Evolutionary conservation across 2,113 vertebrate genomes (phyloP).

Genomic region (Alligator sinensis): DNA sequence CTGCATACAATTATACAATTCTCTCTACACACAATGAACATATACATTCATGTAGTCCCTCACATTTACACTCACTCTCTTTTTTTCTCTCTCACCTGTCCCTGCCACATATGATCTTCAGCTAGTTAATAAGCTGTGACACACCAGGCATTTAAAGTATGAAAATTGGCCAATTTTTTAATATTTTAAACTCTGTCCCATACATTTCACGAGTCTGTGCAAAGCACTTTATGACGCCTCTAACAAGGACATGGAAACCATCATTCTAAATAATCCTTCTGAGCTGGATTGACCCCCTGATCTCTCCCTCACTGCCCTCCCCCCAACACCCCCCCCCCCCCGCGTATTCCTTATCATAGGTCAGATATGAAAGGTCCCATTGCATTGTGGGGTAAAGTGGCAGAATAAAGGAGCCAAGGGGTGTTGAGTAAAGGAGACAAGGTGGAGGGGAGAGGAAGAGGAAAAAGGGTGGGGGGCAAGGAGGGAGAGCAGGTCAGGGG

Average conservation of each 20-base stretch:
- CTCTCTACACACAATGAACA: no score
- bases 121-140: constrained; percentile 42
- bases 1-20: no score
- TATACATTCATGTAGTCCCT: not conserved
- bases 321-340: not conserved
- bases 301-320: not conserved
- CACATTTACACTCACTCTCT: accelerated
- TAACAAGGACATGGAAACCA: constrained; percentile 34
- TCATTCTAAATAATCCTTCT: constrained; percentile 44
- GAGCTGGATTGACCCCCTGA: constrained; percentile 46
- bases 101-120: not conserved
- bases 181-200: constrained; percentile 64
- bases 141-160: constrained; percentile 56
- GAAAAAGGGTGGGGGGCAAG: not conserved
- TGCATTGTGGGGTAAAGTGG: not conserved
- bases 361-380: not conserved
- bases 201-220: constrained; percentile 26
- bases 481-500: not conserved
- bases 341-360: not conserved
- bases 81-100: not conserved
- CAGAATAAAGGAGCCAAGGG: not conserved
- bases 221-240: not conserved
- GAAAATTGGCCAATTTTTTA: constrained; percentile 71
- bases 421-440: no score
- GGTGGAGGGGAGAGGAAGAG: not conserved